These are phyloP conservation scores for Penaeus monodon DNA, from an alignment of 2,888 invertebrate genomes.

Conservation along the genomic window DNA sequence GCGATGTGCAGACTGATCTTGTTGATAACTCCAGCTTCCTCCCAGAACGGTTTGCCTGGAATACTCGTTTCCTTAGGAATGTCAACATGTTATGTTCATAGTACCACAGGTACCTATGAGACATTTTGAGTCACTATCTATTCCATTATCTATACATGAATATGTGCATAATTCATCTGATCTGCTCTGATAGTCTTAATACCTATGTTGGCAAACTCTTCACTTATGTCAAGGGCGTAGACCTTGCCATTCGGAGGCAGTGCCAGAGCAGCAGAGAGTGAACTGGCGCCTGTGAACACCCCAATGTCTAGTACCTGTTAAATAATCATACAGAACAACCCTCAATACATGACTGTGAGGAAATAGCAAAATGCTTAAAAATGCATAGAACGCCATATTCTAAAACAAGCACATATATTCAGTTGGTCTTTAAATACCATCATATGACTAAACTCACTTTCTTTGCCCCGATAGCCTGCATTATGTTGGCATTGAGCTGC, in stretches of 20 bases:
- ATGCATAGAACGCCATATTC: no score
- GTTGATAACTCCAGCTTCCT: conserved; percentile 67
- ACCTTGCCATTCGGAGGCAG: conserved; percentile 70
- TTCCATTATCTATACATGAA: no score
- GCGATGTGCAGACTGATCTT: conserved; percentile 68
- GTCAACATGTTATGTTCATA: not conserved
- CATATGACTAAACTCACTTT: conserved; percentile 65
- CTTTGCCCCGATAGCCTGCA: conserved; percentile 68
- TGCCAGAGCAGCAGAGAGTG: conserved; percentile 69
- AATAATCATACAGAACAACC: not conserved
- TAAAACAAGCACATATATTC: no score
- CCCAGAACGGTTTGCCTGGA: conserved; percentile 65
- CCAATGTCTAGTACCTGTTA: conserved; percentile 68
- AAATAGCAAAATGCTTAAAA: no score
- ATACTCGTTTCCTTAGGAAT: not conserved
- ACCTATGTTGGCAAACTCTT: conserved; percentile 42
- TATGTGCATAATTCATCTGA: no score
- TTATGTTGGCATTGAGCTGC: conserved; percentile 67
- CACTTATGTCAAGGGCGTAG: conserved; percentile 68
- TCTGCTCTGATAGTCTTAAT: not conserved
- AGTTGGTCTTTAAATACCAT: no score
- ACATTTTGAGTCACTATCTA: no score
- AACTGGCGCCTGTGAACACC: conserved; percentile 70
- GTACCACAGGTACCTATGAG: no score
- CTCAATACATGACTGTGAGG: not conserved